Evolutionary conservation across 2,888 invertebrate genomes (phyloP), one percentile per base, ranked within the genome.

Genomic region (Eupithecia centaureata): DNA sequence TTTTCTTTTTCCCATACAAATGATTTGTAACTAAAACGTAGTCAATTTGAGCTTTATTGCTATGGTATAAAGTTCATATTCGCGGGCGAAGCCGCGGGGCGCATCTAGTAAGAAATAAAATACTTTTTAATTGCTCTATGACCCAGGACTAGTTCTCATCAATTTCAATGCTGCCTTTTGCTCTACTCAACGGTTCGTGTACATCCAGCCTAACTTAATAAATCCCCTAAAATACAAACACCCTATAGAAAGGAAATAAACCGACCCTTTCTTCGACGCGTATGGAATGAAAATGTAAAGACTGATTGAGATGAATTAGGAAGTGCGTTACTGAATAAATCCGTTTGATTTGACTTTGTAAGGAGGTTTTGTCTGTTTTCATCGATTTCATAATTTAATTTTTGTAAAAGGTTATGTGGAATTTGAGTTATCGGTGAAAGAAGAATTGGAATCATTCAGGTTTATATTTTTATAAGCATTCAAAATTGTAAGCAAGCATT

Each of bases 231-330:
- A 66, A 66, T 58, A 56, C 47, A 47, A 47, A 47, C 47, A 47
- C n/a, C 57, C 66, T 58, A 62, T 66, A 62, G 62, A 62, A 58
- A 58, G 66, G 58, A 58, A 66, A 62, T 57, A 61, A 66, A 62
- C 62, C 56, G 33, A 62, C 60, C 33, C 65, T 54, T 61, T 27
- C 60, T 51, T 38, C 58, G 35, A 51, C 62, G 66, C 62, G 35
- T 5, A 22, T 35, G 15, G 66, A 66, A 66, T 66, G 51, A 58
- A 51, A 62, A 61, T 22, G 54, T 58, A 32, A 42, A 18, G 47
- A 47, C 61, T 66, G 61, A 62, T 62, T 66, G 51, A 61, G 42
- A 51, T 32, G 33, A 47, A 61, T 61, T 56, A 65, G 56, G 38
- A 32, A 61, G 30, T 64, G 52, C 13, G 3, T 51, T 25, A 22